Evolutionary conservation across 2,113 vertebrate species (phyloP), one percentile per base, ranked within the genome.

Genomic region (Donacobius atricapilla): DNA sequence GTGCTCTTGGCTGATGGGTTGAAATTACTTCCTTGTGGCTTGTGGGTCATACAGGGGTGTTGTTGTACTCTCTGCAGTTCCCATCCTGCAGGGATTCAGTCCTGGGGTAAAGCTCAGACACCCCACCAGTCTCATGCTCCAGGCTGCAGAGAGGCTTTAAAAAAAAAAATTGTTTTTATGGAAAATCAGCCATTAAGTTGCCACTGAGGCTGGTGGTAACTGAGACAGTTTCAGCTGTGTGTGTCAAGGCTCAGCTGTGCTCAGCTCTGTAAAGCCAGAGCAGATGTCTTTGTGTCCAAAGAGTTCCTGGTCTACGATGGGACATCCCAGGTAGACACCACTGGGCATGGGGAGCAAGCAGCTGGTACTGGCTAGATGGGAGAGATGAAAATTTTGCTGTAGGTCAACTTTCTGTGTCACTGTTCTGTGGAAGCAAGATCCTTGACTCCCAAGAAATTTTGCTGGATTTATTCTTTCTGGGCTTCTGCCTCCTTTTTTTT

Each of bases 41-140:
- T n/a, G 27, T 75, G 72, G 30, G 33, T 35, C 27, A 40, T 7
- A 44, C 35, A 53, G 45, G 71, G 31, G 33, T 53, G 79, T 57
- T 15, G 23, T 7, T 87, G 33, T 35, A 35, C 15, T 14, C 35
- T 53, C 23, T 50, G 45, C 61, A 47, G 72, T 76, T 96, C 53
- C 40, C 64, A 23, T 6, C 35, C 76, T 73, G 50, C 31, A 81
- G 50, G 16, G 64, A 22, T 71, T 92, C 61, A 68, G 31, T n/a
- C 21, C 23, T 25, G 17, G 37, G 48, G 33, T n/a, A 91, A 86
- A 69, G 3, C 27, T 48, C 15, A 65, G 69, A 87, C 27, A 61
- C 4, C 5, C n/a, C 51, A 57, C 5, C 7, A 44, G 9, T 2
- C 11, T 16, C 10, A 3, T 58, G 30, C 7, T 60, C 3, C 37